Percentiles rank a stretch among this genome's conserved stretches.
phyloP scores from a whole-genome alignment of 2,797 vertebrate genomes.

The Chanos chanos region DNA sequence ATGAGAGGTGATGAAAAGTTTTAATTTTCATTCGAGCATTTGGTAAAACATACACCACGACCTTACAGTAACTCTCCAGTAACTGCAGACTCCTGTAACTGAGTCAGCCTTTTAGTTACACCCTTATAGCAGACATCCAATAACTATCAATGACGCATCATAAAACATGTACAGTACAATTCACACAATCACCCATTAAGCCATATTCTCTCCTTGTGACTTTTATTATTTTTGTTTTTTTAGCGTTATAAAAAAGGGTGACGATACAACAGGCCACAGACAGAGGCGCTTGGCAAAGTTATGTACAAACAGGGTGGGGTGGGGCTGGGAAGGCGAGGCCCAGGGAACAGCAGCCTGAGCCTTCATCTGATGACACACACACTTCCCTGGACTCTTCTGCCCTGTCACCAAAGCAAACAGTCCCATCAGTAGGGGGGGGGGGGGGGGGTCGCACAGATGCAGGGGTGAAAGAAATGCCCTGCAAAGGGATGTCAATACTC shows the following conservation, averaged over 20 bases:
- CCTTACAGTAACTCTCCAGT: too few relatives aligned
- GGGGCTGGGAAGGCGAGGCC: background rate
- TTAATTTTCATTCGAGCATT: too few relatives aligned
- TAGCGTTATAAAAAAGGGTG: slow-evolving; percentile 50
- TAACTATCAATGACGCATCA: too few relatives aligned
- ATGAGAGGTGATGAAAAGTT: too few relatives aligned
- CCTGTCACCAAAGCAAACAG: slow-evolving; percentile 9
- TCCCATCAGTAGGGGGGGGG: slow-evolving; percentile 12
- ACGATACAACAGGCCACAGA: slow-evolving; percentile 57
- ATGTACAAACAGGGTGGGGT: slow-evolving; percentile 64
- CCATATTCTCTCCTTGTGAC: slow-evolving; percentile 40
- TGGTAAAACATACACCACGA: too few relatives aligned
- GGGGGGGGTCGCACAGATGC: background rate
- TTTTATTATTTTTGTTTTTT: slow-evolving; percentile 53
- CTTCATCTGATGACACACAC: background rate
- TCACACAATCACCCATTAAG: slow-evolving; percentile 21
- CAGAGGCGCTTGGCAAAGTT: slow-evolving; percentile 57
- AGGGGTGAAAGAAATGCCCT: slow-evolving; percentile 5
- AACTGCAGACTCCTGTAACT: too few relatives aligned
- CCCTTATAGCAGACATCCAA: too few relatives aligned
- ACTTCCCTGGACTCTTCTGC: slow-evolving; percentile 8
- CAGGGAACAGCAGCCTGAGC: background rate
- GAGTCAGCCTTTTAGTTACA: too few relatives aligned
- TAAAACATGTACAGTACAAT: background rate
- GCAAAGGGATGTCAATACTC: too few relatives aligned